phyloP scores from a whole-genome alignment of 2,797 vertebrate genomes.

The Malurus leucopterus region DNA sequence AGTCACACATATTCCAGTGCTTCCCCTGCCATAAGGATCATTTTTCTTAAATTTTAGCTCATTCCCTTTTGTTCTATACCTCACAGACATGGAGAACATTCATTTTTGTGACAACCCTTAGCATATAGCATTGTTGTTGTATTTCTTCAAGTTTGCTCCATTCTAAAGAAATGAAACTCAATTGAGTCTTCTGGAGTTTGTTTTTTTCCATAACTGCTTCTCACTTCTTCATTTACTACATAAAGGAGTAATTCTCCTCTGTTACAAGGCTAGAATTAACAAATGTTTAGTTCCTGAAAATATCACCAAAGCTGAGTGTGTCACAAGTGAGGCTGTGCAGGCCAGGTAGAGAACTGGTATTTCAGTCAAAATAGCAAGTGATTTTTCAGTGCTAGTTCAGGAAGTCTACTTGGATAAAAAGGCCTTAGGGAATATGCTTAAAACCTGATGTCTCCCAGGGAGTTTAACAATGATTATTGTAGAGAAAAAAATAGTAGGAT shows the following conservation, averaged over 20 bases:
- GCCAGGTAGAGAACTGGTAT: background rate
- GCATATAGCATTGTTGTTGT: background rate
- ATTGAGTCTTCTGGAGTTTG: background rate
- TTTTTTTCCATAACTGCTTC: background rate
- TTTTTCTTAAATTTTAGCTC: background rate
- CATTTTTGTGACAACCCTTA: background rate
- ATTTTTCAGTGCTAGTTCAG: background rate
- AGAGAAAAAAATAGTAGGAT: background rate
- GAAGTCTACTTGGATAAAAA: background rate
- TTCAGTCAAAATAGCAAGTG: background rate
- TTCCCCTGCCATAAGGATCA: background rate
- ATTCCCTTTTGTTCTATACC: background rate
- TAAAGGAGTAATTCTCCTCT: background rate
- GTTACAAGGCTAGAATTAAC: background rate
- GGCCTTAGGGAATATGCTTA: background rate
- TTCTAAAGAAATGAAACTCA: background rate
- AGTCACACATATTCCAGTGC: background rate
- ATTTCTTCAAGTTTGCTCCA: background rate
- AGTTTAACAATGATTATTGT: background rate
- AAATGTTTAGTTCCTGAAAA: background rate
- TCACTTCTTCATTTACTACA: background rate
- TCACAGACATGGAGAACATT: background rate
- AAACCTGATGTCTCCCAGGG: background rate
- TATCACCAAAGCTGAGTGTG: background rate
- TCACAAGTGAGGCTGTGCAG: background rate